phyloP scores from a whole-genome alignment of 1,140 invertebrate species.

The Cydia amplana region DNA sequence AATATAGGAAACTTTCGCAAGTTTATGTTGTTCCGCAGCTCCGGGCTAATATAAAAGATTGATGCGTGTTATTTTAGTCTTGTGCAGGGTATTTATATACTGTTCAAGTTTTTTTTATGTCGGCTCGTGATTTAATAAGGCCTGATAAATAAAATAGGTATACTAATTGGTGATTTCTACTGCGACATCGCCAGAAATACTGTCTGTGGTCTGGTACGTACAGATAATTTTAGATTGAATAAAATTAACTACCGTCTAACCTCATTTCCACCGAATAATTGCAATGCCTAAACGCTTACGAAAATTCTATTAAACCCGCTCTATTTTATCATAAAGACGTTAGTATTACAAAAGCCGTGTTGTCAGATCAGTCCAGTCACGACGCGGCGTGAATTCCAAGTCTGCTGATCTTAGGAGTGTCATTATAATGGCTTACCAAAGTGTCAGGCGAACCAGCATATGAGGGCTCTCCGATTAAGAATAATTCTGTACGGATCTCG shows the following conservation, averaged over 20 bases:
- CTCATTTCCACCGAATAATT: neutral
- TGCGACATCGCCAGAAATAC: neutral
- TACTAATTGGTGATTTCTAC: neutral
- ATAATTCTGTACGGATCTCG: neutral
- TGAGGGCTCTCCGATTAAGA: neutral
- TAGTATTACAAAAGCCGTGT: constrained; percentile 31
- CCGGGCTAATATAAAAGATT: constrained; percentile 67
- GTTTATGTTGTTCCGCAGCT: constrained; percentile 70
- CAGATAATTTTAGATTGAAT: neutral
- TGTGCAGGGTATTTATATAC: constrained; percentile 40
- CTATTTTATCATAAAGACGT: constrained; percentile 32
- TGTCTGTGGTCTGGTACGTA: neutral
- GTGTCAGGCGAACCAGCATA: constrained; percentile 20
- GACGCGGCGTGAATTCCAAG: constrained; percentile 18
- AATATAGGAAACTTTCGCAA: constrained; percentile 72
- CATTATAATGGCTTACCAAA: constrained; percentile 34
- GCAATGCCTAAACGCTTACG: constrained; percentile 18
- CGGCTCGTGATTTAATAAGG: neutral
- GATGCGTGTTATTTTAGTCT: constrained; percentile 64
- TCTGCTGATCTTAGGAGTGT: neutral
- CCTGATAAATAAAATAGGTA: neutral
- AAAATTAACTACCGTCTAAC: neutral
- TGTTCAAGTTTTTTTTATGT: constrained; percentile 32
- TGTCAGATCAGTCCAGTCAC: constrained; percentile 26
- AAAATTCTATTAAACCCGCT: constrained; percentile 27